Evolutionary conservation across 2,113 vertebrate genomes (phyloP).

Genomic region (Cryptoleucopteryx plumbea): DNA sequence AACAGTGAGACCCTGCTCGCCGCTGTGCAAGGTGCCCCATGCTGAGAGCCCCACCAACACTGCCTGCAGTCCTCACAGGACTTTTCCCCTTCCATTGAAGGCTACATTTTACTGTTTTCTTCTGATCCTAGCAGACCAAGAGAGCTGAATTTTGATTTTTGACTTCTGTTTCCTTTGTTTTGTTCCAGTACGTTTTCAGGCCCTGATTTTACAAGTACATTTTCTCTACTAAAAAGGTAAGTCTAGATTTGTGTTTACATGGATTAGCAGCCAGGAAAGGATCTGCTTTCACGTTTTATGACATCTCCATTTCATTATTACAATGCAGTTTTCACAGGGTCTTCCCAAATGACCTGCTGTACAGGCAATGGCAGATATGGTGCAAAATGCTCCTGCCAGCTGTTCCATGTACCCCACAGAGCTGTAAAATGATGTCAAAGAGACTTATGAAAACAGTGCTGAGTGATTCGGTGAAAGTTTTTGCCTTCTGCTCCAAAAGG

Average conservation of each 20-base stretch:
- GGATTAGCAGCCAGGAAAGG: neutral
- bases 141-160: neutral
- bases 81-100: neutral
- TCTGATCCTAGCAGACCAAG: neutral
- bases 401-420: neutral
- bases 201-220: neutral
- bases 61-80: neutral
- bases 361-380: neutral
- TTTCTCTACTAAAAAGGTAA: neutral
- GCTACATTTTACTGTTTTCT: neutral
- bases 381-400: neutral
- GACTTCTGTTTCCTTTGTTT: neutral
- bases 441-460: neutral
- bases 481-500: neutral
- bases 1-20: rapidly evolving
- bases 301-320: neutral
- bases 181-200: neutral
- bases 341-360: neutral
- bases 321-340: neutral
- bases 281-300: neutral
- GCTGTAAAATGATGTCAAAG: neutral
- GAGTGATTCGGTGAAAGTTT: neutral
- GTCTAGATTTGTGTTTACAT: neutral
- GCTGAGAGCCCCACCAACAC: neutral
- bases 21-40: neutral